phyloP scores from a whole-genome alignment of 2,113 vertebrate species.

The Corvus hawaiiensis region DNA sequence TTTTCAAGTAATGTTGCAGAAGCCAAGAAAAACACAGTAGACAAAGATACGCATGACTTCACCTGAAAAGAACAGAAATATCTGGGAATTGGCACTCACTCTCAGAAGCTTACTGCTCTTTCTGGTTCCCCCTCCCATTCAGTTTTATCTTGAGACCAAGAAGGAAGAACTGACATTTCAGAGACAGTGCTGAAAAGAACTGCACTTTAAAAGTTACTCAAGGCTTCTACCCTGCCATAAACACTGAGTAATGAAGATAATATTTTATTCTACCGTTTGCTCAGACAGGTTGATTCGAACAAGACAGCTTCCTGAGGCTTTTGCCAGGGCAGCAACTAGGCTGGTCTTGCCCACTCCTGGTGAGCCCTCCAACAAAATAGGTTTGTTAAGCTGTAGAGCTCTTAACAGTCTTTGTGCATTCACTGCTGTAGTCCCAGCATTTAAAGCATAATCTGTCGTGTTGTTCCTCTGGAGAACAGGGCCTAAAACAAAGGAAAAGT shows the following conservation, averaged over 20 bases:
- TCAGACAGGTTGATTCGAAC: slow-evolving; percentile 97
- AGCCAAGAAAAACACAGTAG: neutral
- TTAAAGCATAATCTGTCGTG: slow-evolving; percentile 83
- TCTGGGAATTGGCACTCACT: neutral
- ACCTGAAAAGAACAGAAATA: neutral
- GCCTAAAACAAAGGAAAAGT: slow-evolving; percentile 65
- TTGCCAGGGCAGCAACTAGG: slow-evolving; percentile 89
- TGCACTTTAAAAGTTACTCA: neutral
- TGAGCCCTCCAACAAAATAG: slow-evolving; percentile 92
- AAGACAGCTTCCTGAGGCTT: slow-evolving; percentile 89
- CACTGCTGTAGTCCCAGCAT: slow-evolving; percentile 89
- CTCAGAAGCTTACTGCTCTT: neutral
- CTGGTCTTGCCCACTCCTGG: slow-evolving; percentile 98
- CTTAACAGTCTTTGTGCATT: slow-evolving; percentile 90
- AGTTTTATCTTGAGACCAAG: neutral
- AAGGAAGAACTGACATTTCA: neutral
- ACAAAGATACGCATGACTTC: neutral
- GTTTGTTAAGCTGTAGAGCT: slow-evolving; percentile 89
- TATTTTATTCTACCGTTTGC: slow-evolving; percentile 81
- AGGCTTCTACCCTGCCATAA: neutral
- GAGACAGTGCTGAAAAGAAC: neutral
- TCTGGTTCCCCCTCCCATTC: neutral
- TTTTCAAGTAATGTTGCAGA: neutral
- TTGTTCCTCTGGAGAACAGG: slow-evolving; percentile 69
- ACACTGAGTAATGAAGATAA: neutral